Conservation (phyloP, 2,888 invertebrate species). For the Ptychoptera contaminata region DNA sequence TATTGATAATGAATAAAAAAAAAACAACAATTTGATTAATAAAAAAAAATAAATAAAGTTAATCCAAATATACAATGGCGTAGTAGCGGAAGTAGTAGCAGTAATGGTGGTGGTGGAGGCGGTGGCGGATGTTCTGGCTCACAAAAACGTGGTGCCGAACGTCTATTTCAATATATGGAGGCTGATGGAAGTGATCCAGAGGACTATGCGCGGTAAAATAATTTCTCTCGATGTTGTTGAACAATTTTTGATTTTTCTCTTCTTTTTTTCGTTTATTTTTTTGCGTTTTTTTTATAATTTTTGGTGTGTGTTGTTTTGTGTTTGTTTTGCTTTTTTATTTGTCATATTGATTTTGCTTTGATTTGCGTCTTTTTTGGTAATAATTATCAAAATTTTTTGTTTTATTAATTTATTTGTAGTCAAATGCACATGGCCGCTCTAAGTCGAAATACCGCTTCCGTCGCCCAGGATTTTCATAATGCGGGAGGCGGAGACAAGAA, state of each 20-base stretch:
- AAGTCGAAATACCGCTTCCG: slow-evolving; percentile 33
- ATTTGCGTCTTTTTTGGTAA: background rate
- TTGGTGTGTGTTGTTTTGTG: slow-evolving; percentile 7
- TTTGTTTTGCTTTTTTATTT: slow-evolving; percentile 7
- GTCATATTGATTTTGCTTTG: background rate
- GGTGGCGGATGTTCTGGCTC: slow-evolving; percentile 22
- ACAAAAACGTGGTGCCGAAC: slow-evolving; percentile 44
- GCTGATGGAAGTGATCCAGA: slow-evolving; percentile 54
- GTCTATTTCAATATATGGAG: slow-evolving; percentile 57
- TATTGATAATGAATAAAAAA: too few relatives aligned
- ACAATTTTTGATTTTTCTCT: background rate
- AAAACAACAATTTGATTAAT: too few relatives aligned
- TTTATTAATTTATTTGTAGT: slow-evolving; percentile 17
- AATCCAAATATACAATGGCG: slow-evolving; percentile 17
- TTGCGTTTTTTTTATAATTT: slow-evolving; percentile 6
- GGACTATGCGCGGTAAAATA: slow-evolving; percentile 30
- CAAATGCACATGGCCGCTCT: slow-evolving; percentile 33
- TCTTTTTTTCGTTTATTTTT: slow-evolving; percentile 6
- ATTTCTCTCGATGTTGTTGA: slow-evolving; percentile 4
- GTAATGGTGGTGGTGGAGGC: slow-evolving; percentile 4
- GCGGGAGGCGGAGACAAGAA: slow-evolving; percentile 36
- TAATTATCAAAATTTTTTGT: background rate
- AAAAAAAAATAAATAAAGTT: too few relatives aligned
- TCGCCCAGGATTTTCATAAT: slow-evolving; percentile 46
- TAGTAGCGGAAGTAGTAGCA: slow-evolving; percentile 25